Evolutionary conservation across 1,140 invertebrate species (phyloP).

Genomic region (Drosophila yakuba): DNA sequence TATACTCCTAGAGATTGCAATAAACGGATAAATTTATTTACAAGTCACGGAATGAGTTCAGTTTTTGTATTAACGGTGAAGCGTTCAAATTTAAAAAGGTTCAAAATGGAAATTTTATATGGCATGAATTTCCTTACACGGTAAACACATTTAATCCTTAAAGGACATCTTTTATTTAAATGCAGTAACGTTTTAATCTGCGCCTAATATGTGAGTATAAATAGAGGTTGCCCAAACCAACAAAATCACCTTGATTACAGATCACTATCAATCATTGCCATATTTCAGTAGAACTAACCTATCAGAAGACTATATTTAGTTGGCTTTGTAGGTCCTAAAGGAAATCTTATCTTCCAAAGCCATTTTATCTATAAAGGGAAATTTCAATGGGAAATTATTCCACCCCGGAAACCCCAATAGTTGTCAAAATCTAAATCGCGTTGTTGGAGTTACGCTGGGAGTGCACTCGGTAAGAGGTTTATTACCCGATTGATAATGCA

Average conservation of each 20-base stretch:
- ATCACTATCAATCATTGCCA: slow-evolving; percentile 20
- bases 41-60: background rate
- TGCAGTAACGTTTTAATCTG: background rate
- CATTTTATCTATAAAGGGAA: background rate
- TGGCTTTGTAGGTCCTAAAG: background rate
- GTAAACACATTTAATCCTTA: too few species aligned
- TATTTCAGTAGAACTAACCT: slow-evolving; percentile 14
- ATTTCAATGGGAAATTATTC: background rate
- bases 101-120: too few species aligned
- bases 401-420: slow-evolving; percentile 5
- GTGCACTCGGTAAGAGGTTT: slow-evolving; percentile 12
- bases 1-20: slow-evolving; percentile 62
- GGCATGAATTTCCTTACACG: too few species aligned
- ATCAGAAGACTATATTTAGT: slow-evolving; percentile 5
- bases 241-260: background rate
- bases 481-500: slow-evolving; percentile 25
- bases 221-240: background rate
- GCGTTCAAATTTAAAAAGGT: too few species aligned
- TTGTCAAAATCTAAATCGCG: slow-evolving; percentile 31
- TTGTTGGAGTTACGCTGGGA: background rate
- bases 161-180: too few species aligned
- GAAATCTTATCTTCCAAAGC: slow-evolving; percentile 2
- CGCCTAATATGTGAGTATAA: background rate
- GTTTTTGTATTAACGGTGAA: too few species aligned
- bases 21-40: slow-evolving; percentile 61